Evolutionary conservation across 2,888 invertebrate species (phyloP).

Genomic region (Drosophila colorata): DNA sequence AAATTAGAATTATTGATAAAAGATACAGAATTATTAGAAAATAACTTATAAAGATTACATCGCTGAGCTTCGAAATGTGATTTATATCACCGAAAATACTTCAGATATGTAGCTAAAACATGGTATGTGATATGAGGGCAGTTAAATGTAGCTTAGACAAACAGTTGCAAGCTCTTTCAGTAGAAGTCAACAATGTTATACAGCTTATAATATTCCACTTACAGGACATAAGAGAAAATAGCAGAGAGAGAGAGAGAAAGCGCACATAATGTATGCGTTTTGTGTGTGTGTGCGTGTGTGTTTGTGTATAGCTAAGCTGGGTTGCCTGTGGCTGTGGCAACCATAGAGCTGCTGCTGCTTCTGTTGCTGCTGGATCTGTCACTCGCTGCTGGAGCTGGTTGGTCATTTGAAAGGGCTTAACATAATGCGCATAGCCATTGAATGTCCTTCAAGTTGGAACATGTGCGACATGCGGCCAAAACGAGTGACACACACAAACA

Average conservation of each 20-base stretch:
- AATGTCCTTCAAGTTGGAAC: slow-evolving; percentile 65
- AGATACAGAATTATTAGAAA: background rate
- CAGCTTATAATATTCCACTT: slow-evolving; percentile 34
- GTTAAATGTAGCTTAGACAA: slow-evolving; percentile 25
- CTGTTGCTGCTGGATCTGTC: slow-evolving; percentile 42
- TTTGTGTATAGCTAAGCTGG: slow-evolving; percentile 32
- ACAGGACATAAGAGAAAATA: slow-evolving; percentile 41
- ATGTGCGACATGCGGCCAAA: slow-evolving; percentile 62
- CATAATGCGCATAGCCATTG: slow-evolving; percentile 70
- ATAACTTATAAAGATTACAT: background rate
- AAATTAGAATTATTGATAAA: background rate
- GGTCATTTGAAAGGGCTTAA: slow-evolving; percentile 78
- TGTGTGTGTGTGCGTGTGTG: slow-evolving; percentile 4
- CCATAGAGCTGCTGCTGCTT: slow-evolving; percentile 27
- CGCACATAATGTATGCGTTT: background rate
- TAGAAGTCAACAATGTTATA: slow-evolving; percentile 19
- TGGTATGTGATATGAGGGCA: background rate
- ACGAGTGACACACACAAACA: slow-evolving; percentile 50
- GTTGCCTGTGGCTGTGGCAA: slow-evolving; percentile 32
- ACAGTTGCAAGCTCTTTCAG: slow-evolving; percentile 3
- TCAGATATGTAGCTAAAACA: background rate
- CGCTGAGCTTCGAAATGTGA: background rate
- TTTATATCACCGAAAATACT: background rate
- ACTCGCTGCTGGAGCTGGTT: slow-evolving; percentile 52
- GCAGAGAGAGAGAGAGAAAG: background rate